These are phyloP conservation scores for Ectropis crepuscularia DNA, from an alignment of 2,888 invertebrate species.

Conservation along the genomic window DNA sequence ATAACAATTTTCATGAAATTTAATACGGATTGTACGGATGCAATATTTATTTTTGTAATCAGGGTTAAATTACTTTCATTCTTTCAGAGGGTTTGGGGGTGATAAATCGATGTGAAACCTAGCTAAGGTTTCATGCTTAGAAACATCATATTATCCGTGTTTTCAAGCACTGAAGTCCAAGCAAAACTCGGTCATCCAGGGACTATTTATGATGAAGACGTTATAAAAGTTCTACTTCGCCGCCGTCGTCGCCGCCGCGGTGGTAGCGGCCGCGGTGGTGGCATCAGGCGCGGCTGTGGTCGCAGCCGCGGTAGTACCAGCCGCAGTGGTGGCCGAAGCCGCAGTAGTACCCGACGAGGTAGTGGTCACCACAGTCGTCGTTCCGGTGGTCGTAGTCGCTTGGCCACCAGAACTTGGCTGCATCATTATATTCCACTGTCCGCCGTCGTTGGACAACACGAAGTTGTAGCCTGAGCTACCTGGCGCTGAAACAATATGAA, in stretches of 20 bases:
- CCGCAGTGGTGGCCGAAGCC: conserved; percentile 37
- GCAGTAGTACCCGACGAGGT: conserved; percentile 38
- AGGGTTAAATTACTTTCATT: too few species aligned
- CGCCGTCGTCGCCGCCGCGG: conserved; percentile 26
- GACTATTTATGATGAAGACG: not conserved
- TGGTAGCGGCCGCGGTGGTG: conserved; percentile 37
- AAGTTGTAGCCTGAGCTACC: conserved; percentile 43
- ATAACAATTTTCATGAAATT: too few species aligned
- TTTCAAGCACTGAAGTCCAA: not conserved
- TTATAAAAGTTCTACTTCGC: not conserved
- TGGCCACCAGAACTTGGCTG: not conserved
- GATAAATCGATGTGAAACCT: too few species aligned
- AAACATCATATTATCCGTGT: not conserved
- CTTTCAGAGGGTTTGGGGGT: too few species aligned
- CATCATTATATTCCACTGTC: not conserved
- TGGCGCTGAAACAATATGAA: conserved; percentile 50
- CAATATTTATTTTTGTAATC: too few species aligned
- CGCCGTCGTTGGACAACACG: not conserved
- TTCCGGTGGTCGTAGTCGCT: conserved; percentile 4
- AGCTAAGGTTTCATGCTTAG: too few species aligned
- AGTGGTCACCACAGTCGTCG: conserved; percentile 9
- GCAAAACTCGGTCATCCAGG: too few species aligned
- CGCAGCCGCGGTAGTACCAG: conserved; percentile 42
- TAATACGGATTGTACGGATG: too few species aligned
- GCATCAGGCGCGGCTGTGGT: conserved; percentile 33